Conservation (phyloP, 2,888 invertebrate genomes). For the Drosophila neonasuta region DNA sequence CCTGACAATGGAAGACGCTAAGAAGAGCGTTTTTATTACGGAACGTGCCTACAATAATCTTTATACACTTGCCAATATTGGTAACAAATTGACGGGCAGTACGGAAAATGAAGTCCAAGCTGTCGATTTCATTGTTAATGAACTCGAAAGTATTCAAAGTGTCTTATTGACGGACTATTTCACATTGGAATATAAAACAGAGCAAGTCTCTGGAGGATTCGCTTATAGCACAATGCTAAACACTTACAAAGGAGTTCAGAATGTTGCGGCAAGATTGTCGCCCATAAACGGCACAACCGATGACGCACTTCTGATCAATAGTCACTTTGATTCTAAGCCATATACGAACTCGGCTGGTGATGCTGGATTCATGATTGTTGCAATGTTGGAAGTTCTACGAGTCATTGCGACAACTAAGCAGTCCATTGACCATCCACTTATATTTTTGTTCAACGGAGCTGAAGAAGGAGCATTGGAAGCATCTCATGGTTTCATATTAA, state of each 20-base stretch:
- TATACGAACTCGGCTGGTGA: slow-evolving; percentile 85
- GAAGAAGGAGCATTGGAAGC: slow-evolving; percentile 87
- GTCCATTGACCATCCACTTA: slow-evolving; percentile 83
- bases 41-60: slow-evolving; percentile 84
- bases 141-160: slow-evolving; percentile 63
- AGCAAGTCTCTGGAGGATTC: slow-evolving; percentile 66
- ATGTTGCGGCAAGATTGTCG: slow-evolving; percentile 76
- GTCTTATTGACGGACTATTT: slow-evolving; percentile 64
- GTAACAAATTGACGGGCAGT: slow-evolving; percentile 84
- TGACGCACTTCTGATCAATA: slow-evolving; percentile 83
- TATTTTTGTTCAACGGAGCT: slow-evolving; percentile 87
- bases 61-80: slow-evolving; percentile 42
- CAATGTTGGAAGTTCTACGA: slow-evolving; percentile 85
- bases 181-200: slow-evolving; percentile 75
- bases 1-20: slow-evolving; percentile 43
- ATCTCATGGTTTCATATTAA: slow-evolving; percentile 86
- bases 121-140: slow-evolving; percentile 82
- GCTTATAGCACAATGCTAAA: slow-evolving; percentile 72
- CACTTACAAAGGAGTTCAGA: slow-evolving; percentile 77
- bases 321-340: slow-evolving; percentile 95
- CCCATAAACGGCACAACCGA: slow-evolving; percentile 61
- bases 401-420: slow-evolving; percentile 79
- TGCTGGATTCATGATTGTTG: slow-evolving; percentile 85
- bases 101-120: slow-evolving; percentile 87
- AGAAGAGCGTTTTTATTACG: slow-evolving; percentile 84